Percentiles rank a stretch among this genome's conserved stretches.
These are phyloP conservation scores for Orthonyx spaldingii DNA, from an alignment of 2,113 vertebrate genomes.

Conservation along the genomic window DNA sequence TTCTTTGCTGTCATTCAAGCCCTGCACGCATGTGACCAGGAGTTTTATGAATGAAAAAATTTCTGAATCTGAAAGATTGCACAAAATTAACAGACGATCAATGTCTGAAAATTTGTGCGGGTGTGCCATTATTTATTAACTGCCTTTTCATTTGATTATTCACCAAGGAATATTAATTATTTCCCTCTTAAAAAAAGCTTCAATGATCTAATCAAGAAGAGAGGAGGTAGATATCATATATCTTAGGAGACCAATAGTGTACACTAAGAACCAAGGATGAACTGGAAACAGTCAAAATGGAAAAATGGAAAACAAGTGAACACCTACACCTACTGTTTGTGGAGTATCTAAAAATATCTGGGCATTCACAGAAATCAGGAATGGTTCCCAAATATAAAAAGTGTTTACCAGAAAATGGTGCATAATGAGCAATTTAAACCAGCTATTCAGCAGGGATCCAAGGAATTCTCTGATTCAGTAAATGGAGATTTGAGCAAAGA, in stretches of 20 bases:
- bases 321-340: neutral
- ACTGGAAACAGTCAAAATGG: neutral
- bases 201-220: constrained; percentile 23
- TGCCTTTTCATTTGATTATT: constrained; percentile 30
- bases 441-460: constrained; percentile 11
- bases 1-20: neutral
- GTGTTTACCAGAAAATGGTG: neutral
- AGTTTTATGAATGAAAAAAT: constrained; percentile 26
- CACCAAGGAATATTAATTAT: constrained; percentile 12
- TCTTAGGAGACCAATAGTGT: neutral
- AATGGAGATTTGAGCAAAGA: neutral
- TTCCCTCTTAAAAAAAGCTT: neutral
- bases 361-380: neutral
- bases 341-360: constrained; percentile 9
- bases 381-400: neutral
- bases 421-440: neutral
- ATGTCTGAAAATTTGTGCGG: neutral
- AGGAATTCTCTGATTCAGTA: neutral
- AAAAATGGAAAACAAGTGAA: neutral
- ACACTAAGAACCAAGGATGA: neutral
- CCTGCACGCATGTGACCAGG: neutral
- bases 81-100: neutral
- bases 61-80: neutral
- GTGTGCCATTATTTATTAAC: constrained; percentile 37
- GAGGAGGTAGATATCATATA: neutral